Evolutionary conservation across 2,888 invertebrate genomes (phyloP).

Genomic region (Proisotoma minuta): DNA sequence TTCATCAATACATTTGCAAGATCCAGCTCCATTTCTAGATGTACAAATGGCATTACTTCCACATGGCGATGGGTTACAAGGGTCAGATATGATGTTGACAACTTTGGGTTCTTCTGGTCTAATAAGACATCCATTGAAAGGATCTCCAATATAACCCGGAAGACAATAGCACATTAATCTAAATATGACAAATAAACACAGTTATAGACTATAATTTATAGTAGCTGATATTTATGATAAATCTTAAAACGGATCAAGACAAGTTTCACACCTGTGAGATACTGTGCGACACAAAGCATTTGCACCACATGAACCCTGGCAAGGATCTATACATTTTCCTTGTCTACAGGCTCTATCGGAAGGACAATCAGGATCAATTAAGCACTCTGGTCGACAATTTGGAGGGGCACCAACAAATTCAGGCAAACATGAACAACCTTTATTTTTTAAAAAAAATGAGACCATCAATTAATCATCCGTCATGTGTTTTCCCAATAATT

Average conservation of each 20-base stretch:
- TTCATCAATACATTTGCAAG: constrained; percentile 53
- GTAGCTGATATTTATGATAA: too few species aligned
- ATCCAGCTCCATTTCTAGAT: constrained; percentile 57
- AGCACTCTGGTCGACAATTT: constrained; percentile 59
- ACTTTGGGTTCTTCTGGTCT: constrained; percentile 48
- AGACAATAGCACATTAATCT: constrained; percentile 76
- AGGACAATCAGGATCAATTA: constrained; percentile 54
- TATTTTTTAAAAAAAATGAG: too few species aligned
- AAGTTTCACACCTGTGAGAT: too few species aligned
- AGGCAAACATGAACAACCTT: constrained; percentile 62
- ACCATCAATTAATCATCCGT: constrained; percentile 38
- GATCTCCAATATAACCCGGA: constrained; percentile 76
- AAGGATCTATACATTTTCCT: constrained; percentile 77
- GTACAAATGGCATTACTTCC: constrained; percentile 58
- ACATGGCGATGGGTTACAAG: constrained; percentile 47
- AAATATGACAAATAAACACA: too few species aligned
- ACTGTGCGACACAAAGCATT: too few species aligned
- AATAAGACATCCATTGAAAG: constrained; percentile 60
- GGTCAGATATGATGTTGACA: constrained; percentile 29
- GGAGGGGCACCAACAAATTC: constrained; percentile 48
- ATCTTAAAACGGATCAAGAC: too few species aligned
- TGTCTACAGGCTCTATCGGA: constrained; percentile 74
- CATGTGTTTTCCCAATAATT: constrained; percentile 51
- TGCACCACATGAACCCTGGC: constrained; percentile 74
- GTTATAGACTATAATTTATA: too few species aligned